Evolutionary conservation across 2,797 vertebrate genomes (phyloP).

Genomic region (Petrocephalus schoutedeni): DNA sequence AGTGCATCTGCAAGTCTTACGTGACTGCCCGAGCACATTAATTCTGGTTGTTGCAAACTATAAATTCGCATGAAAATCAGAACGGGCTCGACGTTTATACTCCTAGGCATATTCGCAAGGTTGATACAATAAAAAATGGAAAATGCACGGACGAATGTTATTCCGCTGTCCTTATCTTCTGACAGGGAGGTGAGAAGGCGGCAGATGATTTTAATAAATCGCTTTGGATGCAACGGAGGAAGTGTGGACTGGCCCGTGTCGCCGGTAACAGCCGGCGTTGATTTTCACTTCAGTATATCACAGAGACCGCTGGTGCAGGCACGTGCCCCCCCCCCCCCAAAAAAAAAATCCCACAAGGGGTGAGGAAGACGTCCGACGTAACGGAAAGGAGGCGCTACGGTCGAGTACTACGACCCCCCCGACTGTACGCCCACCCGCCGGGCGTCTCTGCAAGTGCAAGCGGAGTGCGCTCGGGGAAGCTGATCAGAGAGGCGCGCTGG

Average conservation of each 20-base stretch:
- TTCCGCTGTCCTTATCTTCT: neutral
- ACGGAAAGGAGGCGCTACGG: neutral
- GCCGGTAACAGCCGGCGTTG: neutral
- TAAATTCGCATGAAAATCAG: neutral
- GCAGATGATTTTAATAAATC: constrained; percentile 3
- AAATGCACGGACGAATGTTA: neutral
- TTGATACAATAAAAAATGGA: neutral
- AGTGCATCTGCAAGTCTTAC: neutral
- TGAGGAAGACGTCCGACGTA: neutral
- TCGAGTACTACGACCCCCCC: neutral
- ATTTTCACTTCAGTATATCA: neutral
- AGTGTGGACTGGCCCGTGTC: neutral
- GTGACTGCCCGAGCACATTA: neutral
- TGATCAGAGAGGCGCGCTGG: neutral
- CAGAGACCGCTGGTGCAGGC: neutral
- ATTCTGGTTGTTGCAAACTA: neutral
- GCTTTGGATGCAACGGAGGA: neutral
- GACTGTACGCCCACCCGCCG: neutral
- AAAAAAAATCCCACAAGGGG: neutral
- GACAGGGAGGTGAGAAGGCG: neutral
- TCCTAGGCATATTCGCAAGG: neutral
- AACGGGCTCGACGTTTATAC: neutral
- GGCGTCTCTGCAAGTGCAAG: neutral
- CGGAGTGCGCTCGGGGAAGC: neutral
- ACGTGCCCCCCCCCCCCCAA: neutral